These are phyloP conservation scores for Amphipoea lucens DNA, from an alignment of 2,888 invertebrate genomes.

Conservation along the genomic window DNA sequence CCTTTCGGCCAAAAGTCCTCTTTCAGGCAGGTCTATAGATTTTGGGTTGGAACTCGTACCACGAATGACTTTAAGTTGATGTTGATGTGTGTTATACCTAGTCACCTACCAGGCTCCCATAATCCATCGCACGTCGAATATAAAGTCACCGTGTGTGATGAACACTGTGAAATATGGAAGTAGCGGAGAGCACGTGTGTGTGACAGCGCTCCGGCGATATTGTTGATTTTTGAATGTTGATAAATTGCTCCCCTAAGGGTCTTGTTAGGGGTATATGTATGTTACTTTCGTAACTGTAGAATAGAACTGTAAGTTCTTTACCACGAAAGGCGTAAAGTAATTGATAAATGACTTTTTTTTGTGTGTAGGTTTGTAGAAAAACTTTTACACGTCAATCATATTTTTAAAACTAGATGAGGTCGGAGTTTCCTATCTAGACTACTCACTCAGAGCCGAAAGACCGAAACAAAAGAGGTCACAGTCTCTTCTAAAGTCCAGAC, in stretches of 20 bases:
- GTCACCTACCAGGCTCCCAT: neutral
- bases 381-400: too few relatives aligned
- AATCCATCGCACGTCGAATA: slow-evolving; percentile 19
- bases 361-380: neutral
- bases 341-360: neutral
- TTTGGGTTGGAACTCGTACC: too few relatives aligned
- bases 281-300: neutral
- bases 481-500: too few relatives aligned
- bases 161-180: slow-evolving; percentile 53
- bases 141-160: slow-evolving; percentile 36
- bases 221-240: slow-evolving; percentile 61
- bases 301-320: neutral
- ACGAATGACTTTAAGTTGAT: too few relatives aligned
- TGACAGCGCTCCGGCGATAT: slow-evolving; percentile 42
- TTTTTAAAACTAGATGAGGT: too few relatives aligned
- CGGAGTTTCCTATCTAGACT: too few relatives aligned
- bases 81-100: neutral
- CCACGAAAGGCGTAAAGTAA: neutral
- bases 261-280: neutral
- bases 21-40: too few relatives aligned
- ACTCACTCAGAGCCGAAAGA: too few relatives aligned
- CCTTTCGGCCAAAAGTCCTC: too few relatives aligned
- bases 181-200: slow-evolving; percentile 38
- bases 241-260: slow-evolving; percentile 46
- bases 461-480: too few relatives aligned